These are phyloP conservation scores for Arenaria interpres DNA, from an alignment of 2,113 vertebrate species.

Conservation along the genomic window DNA sequence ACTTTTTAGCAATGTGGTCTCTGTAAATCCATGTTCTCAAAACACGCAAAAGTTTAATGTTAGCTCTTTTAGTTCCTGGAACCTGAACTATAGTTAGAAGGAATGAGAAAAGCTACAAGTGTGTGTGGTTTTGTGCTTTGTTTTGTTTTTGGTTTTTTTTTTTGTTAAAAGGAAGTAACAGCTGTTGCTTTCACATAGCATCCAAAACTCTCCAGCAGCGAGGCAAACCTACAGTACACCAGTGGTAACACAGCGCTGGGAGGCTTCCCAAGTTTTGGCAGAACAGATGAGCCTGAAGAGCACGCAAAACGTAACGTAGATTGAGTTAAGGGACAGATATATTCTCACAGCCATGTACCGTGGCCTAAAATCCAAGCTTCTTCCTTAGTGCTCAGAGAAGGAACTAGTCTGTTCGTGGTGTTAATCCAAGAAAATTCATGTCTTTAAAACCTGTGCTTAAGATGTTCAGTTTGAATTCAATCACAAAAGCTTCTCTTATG, in stretches of 20 bases:
- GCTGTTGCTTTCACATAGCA: constrained; percentile 47
- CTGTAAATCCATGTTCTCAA: neutral
- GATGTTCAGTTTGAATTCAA: neutral
- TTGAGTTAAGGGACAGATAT: neutral
- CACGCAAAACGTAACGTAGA: neutral
- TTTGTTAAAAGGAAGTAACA: constrained; percentile 38
- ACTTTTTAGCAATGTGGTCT: neutral
- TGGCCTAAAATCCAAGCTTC: neutral
- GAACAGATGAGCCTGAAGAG: neutral
- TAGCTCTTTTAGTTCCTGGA: constrained; percentile 37
- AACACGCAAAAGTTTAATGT: neutral
- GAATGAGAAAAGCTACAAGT: constrained; percentile 40
- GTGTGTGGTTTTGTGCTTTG: constrained; percentile 45
- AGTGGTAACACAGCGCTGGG: neutral
- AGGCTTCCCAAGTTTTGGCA: neutral
- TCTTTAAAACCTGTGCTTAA: neutral
- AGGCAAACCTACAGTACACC: neutral
- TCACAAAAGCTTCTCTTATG: neutral
- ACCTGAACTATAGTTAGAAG: constrained; percentile 58
- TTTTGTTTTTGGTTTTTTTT: neutral
- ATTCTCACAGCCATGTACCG: fast-evolving
- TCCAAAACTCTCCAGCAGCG: constrained; percentile 24
- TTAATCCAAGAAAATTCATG: neutral
- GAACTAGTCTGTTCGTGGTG: neutral
- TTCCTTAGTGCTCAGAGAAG: neutral